These are phyloP conservation scores for Andrena hattorfiana DNA, from an alignment of 2,888 invertebrate genomes.

Conservation along the genomic window DNA sequence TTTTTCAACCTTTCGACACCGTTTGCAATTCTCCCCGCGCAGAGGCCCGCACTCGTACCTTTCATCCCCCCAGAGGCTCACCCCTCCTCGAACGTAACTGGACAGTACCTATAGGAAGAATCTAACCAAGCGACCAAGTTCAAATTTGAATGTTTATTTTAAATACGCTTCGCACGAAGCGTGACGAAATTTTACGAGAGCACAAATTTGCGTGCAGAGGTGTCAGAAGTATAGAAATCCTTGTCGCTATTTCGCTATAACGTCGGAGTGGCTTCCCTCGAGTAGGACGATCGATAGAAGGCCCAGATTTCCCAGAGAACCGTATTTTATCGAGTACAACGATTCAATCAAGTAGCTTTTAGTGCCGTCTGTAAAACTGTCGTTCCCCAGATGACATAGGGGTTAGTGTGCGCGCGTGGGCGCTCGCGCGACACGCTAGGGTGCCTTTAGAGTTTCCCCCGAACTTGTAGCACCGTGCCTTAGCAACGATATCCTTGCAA, in stretches of 20 bases:
- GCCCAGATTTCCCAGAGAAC: conserved; percentile 45
- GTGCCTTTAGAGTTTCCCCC: conserved; percentile 81
- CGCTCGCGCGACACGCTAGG: conserved; percentile 64
- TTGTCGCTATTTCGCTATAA: not conserved
- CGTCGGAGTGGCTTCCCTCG: not conserved
- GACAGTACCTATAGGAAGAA: not conserved
- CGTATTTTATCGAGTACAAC: conserved; percentile 67
- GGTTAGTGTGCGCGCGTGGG: not conserved
- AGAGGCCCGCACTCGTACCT: conserved; percentile 1
- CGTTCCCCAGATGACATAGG: not conserved
- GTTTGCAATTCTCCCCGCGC: not conserved
- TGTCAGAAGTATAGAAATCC: not conserved
- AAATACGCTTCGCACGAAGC: not conserved
- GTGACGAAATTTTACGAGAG: not conserved
- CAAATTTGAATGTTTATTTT: not conserved
- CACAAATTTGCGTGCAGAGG: not conserved
- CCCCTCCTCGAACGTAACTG: not conserved
- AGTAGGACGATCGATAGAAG: conserved; percentile 21
- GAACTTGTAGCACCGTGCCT: conserved; percentile 82
- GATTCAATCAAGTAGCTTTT: conserved; percentile 52
- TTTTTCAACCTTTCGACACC: not conserved
- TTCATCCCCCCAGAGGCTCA: not conserved
- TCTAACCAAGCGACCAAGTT: too few species aligned
- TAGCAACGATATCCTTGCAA: conserved; percentile 68
- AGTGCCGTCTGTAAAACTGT: not conserved